Conservation (phyloP, 2,113 vertebrate genomes). For the Casuarius casuarius region DNA sequence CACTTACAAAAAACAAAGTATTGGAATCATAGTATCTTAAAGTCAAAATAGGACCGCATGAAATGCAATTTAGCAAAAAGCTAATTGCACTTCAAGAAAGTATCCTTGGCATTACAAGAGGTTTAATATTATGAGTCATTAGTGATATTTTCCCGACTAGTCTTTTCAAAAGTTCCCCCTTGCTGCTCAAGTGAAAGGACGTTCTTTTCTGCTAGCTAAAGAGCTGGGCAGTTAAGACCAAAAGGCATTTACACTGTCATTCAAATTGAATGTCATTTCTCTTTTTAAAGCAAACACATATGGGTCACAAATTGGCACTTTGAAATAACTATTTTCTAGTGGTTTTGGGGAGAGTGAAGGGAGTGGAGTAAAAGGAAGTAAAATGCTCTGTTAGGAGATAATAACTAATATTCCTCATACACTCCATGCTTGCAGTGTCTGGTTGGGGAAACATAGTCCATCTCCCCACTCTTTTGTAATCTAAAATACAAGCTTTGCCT, state of each 20-base stretch:
- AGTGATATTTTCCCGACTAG: constrained; percentile 17
- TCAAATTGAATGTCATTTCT: background rate
- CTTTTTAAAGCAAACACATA: background rate
- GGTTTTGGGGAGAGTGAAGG: background rate
- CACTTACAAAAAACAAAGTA: background rate
- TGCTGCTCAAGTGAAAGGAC: constrained; percentile 20
- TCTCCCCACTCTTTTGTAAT: background rate
- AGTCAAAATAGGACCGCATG: background rate
- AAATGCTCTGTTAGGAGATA: background rate
- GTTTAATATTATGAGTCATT: constrained; percentile 35
- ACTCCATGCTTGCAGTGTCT: background rate
- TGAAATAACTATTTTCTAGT: background rate
- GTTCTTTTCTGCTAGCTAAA: background rate
- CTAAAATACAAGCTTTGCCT: background rate
- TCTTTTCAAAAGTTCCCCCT: constrained; percentile 19
- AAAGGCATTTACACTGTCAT: constrained; percentile 3
- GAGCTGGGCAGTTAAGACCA: background rate
- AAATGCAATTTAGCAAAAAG: background rate
- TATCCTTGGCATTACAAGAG: background rate
- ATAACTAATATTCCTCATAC: fast-evolving
- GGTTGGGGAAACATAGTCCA: background rate
- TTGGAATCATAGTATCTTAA: background rate
- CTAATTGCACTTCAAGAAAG: background rate
- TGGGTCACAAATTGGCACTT: background rate
- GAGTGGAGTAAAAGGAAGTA: background rate